Percentiles rank a stretch among this genome's conserved stretches.
Evolutionary conservation across 2,797 vertebrate species (phyloP).

Genomic region (Phaenicophaeus curvirostris): DNA sequence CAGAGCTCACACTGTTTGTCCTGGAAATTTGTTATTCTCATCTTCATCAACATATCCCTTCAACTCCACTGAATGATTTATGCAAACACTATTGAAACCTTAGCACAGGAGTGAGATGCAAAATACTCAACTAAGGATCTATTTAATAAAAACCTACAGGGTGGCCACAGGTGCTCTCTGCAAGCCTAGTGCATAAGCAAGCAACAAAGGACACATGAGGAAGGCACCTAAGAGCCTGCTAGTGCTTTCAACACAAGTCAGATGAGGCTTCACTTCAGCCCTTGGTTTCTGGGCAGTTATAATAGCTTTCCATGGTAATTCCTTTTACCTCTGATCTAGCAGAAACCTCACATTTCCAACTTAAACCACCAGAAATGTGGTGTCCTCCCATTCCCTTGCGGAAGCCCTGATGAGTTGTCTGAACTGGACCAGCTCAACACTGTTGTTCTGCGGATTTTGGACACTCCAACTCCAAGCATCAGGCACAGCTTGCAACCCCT

Average conservation of each 20-base stretch:
- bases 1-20: accelerated
- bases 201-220: not conserved
- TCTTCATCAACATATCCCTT: not conserved
- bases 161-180: not conserved
- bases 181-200: not conserved
- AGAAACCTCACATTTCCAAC: not conserved
- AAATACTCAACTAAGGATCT: not conserved
- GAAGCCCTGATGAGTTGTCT: not conserved
- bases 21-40: not conserved
- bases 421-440: not conserved
- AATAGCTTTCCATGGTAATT: not conserved
- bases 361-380: not conserved
- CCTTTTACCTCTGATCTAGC: not conserved
- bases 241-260: not conserved
- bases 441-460: not conserved
- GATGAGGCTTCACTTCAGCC: not conserved
- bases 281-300: not conserved
- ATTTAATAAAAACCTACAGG: not conserved
- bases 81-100: not conserved
- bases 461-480: not conserved
- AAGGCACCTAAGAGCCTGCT: not conserved
- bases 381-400: not conserved
- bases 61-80: not conserved
- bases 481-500: not conserved
- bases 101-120: not conserved